Percentiles rank a stretch among this genome's conserved stretches.
Conservation (phyloP, 1,140 invertebrate species). For the Probaryconus sp. region DNA sequence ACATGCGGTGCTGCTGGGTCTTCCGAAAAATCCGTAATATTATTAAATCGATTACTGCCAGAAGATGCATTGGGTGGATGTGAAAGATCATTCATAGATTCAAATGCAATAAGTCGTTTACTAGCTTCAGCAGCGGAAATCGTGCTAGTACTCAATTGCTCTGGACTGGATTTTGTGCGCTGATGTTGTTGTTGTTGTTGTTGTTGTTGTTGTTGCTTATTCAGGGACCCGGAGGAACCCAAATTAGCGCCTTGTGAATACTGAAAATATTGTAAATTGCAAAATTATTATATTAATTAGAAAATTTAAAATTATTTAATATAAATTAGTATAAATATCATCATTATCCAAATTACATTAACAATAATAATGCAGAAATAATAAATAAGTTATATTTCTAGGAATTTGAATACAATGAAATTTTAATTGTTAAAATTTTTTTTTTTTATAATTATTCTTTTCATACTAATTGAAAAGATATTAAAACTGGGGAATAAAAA, state of each 20-base stretch:
- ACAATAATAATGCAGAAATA: too few species aligned
- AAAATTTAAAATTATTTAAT: too few species aligned
- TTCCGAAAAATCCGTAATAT: conserved; percentile 64
- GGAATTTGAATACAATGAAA: too few species aligned
- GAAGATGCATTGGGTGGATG: conserved; percentile 34
- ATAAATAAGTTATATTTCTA: too few species aligned
- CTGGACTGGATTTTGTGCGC: conserved; percentile 84
- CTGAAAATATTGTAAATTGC: conserved; percentile 58
- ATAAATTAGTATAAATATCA: too few species aligned
- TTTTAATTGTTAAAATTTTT: too few species aligned
- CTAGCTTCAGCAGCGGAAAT: conserved; percentile 77
- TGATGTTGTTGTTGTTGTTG: conserved; percentile 78
- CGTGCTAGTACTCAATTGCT: conserved; percentile 79
- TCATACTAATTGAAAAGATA: too few species aligned
- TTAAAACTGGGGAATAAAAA: too few species aligned
- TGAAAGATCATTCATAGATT: conserved; percentile 81
- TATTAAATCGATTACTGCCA: conserved; percentile 26
- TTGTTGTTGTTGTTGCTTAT: conserved; percentile 77
- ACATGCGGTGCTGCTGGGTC: conserved; percentile 60
- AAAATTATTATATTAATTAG: conserved; percentile 1
- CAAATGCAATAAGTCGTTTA: conserved; percentile 79
- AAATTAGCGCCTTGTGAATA: conserved; percentile 74
- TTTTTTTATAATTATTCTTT: too few species aligned
- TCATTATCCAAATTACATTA: too few species aligned
- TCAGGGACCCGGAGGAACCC: conserved; percentile 66